Base-by-base conservation (phyloP, 2,888 invertebrate species). In the Noctua fimbriata region DNA sequence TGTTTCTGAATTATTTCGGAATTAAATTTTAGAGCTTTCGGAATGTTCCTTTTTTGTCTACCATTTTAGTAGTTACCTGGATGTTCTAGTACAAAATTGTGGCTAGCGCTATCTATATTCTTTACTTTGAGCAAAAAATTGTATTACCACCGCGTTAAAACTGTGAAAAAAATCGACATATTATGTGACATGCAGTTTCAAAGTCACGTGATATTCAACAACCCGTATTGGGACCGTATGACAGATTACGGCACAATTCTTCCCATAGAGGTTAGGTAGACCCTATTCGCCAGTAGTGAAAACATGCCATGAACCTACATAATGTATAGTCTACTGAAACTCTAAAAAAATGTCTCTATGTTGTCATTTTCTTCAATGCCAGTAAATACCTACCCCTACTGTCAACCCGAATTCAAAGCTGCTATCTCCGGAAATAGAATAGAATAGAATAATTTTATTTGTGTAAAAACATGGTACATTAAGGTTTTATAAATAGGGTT, bases 1-100 rank as follows among this genome's bases (percentile, higher is more conserved):
- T 84, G 28, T 36, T 77, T n/a, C n/a, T 21, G 21, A 76, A 81
- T 78, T 80, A 44, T 83, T 78, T 79, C 24, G 65, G 10, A 52
- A 84, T 78, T 52, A 80, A 84, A 80, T 80, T 78, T 21, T 7
- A 21, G 60, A 21, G 16, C 58, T 41, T 49, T 63, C 0, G 28
- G 52, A 78, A 52, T 78, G 32, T 52, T 52, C 14, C 36, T 36
- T n/a, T 18, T 60, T 32, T 32, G 24, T 71, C 9, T 18, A 10
- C 2, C 10, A 18, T 24, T 77, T 36, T 28, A 58, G 14, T 2
- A 63, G 14, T 24, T 28, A 28, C 7, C 21, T 44, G n/a, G 21
- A 52, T 4, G 21, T 24, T 1, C 36, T 12, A 21, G 14, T 67
- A 10, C 7, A 44, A 24, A 24, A 58, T 49, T 24, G 28, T 49